Evolutionary conservation across 2,797 vertebrate genomes (phyloP).

Genomic region (Craterocephalus amniculus): DNA sequence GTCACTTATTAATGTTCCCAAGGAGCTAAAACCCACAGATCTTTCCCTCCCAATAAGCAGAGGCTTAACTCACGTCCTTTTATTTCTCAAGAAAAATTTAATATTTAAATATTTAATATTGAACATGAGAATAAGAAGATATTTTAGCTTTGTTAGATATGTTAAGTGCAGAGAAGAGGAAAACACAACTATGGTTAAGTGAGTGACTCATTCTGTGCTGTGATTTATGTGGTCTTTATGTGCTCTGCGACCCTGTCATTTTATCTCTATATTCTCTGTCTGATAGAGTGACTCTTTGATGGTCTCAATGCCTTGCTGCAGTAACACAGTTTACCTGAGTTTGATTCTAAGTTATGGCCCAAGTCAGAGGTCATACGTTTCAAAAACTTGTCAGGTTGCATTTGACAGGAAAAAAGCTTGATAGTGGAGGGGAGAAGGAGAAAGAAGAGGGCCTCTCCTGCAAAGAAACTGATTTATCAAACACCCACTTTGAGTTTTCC

Average conservation of each 20-base stretch:
- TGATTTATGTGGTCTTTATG: conserved; percentile 70
- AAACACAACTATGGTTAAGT: conserved; percentile 21
- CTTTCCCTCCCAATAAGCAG: conserved; percentile 74
- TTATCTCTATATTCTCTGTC: conserved; percentile 68
- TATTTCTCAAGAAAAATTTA: conserved; percentile 52
- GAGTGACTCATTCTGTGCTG: conserved; percentile 43
- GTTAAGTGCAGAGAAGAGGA: conserved; percentile 49
- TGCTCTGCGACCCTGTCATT: conserved; percentile 64
- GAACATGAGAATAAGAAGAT: conserved; percentile 47
- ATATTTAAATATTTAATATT: conserved; percentile 74
- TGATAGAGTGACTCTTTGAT: conserved; percentile 59
- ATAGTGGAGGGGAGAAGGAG: background rate
- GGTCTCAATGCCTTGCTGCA: conserved; percentile 39
- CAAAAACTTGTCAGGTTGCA: conserved; percentile 27
- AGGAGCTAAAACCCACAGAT: conserved; percentile 76
- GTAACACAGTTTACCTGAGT: conserved; percentile 31
- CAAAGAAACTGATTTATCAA: background rate
- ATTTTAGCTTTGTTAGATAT: conserved; percentile 51
- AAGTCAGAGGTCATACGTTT: conserved; percentile 50
- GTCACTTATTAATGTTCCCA: conserved; percentile 81
- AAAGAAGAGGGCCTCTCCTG: background rate
- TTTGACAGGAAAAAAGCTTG: conserved; percentile 20
- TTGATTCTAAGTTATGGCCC: conserved; percentile 53
- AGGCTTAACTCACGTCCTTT: conserved; percentile 70
- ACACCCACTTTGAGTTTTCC: background rate